Evolutionary conservation across 2,888 invertebrate species (phyloP).

Genomic region (Pachliopta kotzebuea): DNA sequence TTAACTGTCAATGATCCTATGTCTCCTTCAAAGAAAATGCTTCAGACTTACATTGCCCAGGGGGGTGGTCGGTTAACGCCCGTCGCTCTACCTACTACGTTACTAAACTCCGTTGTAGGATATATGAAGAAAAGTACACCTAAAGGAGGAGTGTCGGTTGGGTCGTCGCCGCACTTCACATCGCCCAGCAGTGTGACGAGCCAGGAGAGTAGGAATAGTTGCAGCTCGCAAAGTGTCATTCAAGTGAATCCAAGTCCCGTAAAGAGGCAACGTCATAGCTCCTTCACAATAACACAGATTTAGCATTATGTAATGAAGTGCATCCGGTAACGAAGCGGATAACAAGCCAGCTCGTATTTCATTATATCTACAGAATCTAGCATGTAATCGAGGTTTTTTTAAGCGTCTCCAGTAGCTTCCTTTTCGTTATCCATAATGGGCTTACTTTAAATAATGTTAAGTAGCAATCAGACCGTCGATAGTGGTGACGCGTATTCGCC

Average conservation of each 20-base stretch:
- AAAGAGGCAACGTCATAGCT: constrained; percentile 56
- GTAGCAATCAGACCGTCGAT: too few species aligned
- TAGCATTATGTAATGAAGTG: constrained; percentile 29
- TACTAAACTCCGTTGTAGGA: constrained; percentile 63
- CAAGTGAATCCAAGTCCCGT: constrained; percentile 49
- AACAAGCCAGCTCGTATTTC: background rate
- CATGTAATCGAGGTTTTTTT: too few species aligned
- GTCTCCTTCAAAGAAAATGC: constrained; percentile 65
- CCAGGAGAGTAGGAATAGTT: constrained; percentile 44
- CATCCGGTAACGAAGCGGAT: background rate
- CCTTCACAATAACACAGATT: constrained; percentile 67
- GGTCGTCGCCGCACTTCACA: constrained; percentile 68
- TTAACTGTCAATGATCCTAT: constrained; percentile 66
- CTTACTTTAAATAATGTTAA: too few species aligned
- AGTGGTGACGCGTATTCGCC: too few species aligned
- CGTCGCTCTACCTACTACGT: constrained; percentile 55
- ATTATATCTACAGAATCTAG: background rate
- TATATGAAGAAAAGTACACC: constrained; percentile 65
- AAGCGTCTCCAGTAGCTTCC: too few species aligned
- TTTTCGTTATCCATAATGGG: too few species aligned
- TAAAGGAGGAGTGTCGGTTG: constrained; percentile 50
- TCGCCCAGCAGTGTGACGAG: constrained; percentile 60
- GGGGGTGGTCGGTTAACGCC: constrained; percentile 59
- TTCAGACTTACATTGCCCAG: constrained; percentile 68
- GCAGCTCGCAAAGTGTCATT: constrained; percentile 45